These are phyloP conservation scores for Glossophaga mutica DNA, from an alignment of 2,797 vertebrate genomes.

Conservation along the genomic window DNA sequence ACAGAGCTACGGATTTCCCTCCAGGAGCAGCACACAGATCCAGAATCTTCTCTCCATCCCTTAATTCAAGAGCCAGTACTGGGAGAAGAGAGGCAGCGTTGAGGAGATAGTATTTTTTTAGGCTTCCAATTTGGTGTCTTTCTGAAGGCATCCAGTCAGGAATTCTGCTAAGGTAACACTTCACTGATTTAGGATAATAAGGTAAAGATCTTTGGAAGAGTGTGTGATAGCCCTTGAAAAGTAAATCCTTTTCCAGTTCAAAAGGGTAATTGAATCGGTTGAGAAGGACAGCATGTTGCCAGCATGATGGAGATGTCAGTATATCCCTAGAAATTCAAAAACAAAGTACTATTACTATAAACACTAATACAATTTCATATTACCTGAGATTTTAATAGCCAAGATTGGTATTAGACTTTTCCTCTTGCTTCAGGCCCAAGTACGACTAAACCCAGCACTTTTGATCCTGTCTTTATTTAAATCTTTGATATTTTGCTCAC, in stretches of 20 bases:
- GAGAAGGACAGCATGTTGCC: slow-evolving; percentile 93
- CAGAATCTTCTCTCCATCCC: slow-evolving; percentile 90
- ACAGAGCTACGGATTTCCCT: slow-evolving; percentile 91
- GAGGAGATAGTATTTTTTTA: slow-evolving; percentile 94
- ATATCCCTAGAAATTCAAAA: slow-evolving; percentile 81
- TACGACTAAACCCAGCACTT: neutral
- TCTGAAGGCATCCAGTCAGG: slow-evolving; percentile 87
- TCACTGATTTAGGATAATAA: slow-evolving; percentile 78
- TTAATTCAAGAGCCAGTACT: slow-evolving; percentile 90
- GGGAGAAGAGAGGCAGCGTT: slow-evolving; percentile 95
- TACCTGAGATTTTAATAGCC: neutral
- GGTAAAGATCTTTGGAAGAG: slow-evolving; percentile 78
- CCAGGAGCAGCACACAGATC: slow-evolving; percentile 97
- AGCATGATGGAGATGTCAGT: slow-evolving; percentile 86
- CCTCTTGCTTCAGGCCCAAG: neutral
- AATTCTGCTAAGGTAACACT: slow-evolving; percentile 86
- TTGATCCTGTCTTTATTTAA: neutral
- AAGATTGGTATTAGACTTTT: neutral
- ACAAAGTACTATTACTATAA: neutral
- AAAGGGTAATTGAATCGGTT: slow-evolving; percentile 88
- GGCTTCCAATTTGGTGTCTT: slow-evolving; percentile 86
- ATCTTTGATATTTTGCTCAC: neutral
- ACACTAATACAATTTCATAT: neutral
- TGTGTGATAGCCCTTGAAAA: slow-evolving; percentile 83
- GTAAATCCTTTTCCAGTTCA: slow-evolving; percentile 83